Evolutionary conservation across 2,888 invertebrate genomes (phyloP), one percentile per base, ranked within the genome.

Genomic region (Asteroscopus sphinx): DNA sequence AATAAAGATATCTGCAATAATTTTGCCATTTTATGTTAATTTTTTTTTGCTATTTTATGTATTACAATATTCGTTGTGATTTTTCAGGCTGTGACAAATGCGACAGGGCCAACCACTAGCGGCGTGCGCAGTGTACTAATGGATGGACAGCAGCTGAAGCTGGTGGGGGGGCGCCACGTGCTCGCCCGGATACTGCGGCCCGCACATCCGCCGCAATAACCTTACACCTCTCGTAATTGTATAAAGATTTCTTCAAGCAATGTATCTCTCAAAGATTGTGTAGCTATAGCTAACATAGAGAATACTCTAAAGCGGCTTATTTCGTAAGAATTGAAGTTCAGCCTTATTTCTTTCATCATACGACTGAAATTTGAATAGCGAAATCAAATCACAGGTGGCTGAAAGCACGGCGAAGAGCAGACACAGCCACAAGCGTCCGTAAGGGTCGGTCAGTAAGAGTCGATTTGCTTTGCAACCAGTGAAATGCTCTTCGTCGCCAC

Each of bases 101-200:
- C 84, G 2, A 67, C 83, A 1, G 83, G 73, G 40, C 75, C 88
- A 71, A 80, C 87, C 36, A 68, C 90, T 58, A 80, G 86, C 64
- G 89, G 86, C 28, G 90, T 92, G 0, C 87, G 94, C 8, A 88
- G 91, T 53, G 93, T 94, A 5, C 76, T 93, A 17, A 91, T 94
- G 93, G 94, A 93, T 60, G 93, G 93, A 0, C 93, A 93, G 30
- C 94, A 93, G 41, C 70, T 94, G 41, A 94, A 94, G 46, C 77
- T 94, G 1, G 92, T 94, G 0, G 91, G 93, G 0, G 94, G 93
- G 0, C 76, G 93, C 0, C 93, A 94, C 62, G 93, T 94, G 0
- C 80, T 94, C 0, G 94, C 94, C 11, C 78, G 93, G 28, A 82
- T 94, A 41, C 60, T 93, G 16, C 79, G 93, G 7, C 93, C 93